Conservation (phyloP, 2,888 invertebrate species). For the Orgyia antiqua region DNA sequence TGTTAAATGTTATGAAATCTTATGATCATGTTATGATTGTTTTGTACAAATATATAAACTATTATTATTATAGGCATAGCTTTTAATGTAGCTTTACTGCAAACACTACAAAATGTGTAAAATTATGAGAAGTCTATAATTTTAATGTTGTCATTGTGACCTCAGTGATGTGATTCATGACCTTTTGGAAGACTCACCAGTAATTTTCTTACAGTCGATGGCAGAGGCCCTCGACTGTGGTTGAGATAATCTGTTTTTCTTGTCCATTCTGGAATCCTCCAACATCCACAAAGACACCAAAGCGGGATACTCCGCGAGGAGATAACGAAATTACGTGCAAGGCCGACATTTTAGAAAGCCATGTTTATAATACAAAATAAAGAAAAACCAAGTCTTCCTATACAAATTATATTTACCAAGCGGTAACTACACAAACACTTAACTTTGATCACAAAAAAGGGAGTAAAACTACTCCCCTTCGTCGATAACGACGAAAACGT, state of each 20-base stretch:
- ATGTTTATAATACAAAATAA: conserved; percentile 82
- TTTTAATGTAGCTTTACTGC: too few relatives aligned
- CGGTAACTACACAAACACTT: conserved; percentile 46
- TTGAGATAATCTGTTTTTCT: conserved; percentile 84
- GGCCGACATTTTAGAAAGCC: conserved; percentile 90
- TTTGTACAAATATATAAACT: too few relatives aligned
- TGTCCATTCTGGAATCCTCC: conserved; percentile 84
- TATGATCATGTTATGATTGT: too few relatives aligned
- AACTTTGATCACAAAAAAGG: conserved; percentile 64
- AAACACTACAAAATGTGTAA: too few relatives aligned
- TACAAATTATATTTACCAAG: conserved; percentile 47
- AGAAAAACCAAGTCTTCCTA: conserved; percentile 63
- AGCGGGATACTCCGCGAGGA: conserved; percentile 84
- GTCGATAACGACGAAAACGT: conserved; percentile 81
- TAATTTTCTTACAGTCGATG: conserved; percentile 86
- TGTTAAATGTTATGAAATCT: too few relatives aligned
- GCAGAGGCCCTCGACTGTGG: conserved; percentile 83
- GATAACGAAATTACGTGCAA: conserved; percentile 82
- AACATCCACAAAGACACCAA: conserved; percentile 73
- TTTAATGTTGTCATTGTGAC: too few relatives aligned
- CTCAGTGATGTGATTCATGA: conserved; percentile 18
- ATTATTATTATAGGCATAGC: too few relatives aligned
- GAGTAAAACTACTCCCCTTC: conserved; percentile 82
- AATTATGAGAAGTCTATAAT: too few relatives aligned
- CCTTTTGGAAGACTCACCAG: conserved; percentile 76